Conservation (phyloP, 2,888 invertebrate species). For the Bugula neritina region DNA sequence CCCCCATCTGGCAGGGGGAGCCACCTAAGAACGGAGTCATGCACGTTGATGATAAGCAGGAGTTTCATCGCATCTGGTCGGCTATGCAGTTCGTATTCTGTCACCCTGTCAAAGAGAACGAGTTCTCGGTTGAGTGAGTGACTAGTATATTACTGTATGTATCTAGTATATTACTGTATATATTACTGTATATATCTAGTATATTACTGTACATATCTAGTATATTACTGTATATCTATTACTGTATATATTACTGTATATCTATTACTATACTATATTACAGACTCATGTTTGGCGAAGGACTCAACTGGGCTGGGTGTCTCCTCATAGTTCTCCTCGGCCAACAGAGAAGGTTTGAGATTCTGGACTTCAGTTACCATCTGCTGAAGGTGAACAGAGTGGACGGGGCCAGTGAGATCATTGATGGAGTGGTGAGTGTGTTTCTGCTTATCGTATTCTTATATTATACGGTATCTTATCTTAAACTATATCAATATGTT, state of each 20-base stretch:
- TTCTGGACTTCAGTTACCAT: constrained; percentile 96
- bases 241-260: background rate
- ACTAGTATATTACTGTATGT: background rate
- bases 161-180: background rate
- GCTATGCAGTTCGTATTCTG: constrained; percentile 97
- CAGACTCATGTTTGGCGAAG: constrained; percentile 92
- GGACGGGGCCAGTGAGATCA: constrained; percentile 88
- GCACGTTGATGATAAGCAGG: constrained; percentile 91
- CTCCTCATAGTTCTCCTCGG: constrained; percentile 89
- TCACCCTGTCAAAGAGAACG: constrained; percentile 89
- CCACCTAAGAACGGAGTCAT: constrained; percentile 82
- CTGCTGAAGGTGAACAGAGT: constrained; percentile 89
- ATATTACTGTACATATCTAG: background rate
- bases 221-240: background rate
- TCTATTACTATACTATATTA: background rate
- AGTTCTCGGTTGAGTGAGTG: constrained; percentile 89
- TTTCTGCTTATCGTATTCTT: too few species aligned
- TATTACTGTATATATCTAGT: background rate
- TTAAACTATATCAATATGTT: too few species aligned
- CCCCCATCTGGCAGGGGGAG: constrained; percentile 73
- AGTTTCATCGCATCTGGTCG: constrained; percentile 92
- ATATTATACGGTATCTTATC: too few species aligned
- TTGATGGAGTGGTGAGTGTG: constrained; percentile 84
- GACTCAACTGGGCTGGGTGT: constrained; percentile 97
- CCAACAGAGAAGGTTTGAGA: constrained; percentile 91